A percentile compares a stretch with the other conserved stretches of the same genome.
Evolutionary conservation across 2,888 invertebrate species (phyloP).

Genomic region (Drosophila anceps): DNA sequence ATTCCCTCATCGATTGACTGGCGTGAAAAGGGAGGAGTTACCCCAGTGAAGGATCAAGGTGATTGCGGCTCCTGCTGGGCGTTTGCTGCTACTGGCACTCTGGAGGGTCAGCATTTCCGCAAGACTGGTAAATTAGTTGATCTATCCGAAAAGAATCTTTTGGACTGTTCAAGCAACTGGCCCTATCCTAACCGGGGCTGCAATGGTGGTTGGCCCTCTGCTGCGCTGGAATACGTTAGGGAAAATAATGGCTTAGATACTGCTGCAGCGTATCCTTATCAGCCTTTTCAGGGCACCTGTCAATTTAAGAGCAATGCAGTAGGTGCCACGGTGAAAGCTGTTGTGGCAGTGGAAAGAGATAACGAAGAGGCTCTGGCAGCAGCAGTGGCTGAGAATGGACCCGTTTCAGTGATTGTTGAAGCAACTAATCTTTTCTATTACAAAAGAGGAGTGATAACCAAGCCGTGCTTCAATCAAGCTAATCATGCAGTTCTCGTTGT

Average conservation of each 20-base stretch:
- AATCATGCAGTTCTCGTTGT: constrained; percentile 90
- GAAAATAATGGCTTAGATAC: constrained; percentile 94
- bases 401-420: constrained; percentile 94
- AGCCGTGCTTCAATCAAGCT: constrained; percentile 88
- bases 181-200: constrained; percentile 95
- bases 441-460: constrained; percentile 91
- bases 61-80: constrained; percentile 96
- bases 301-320: constrained; percentile 88
- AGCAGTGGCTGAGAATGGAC: constrained; percentile 93
- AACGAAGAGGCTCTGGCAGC: constrained; percentile 89
- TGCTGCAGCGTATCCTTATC: constrained; percentile 94
- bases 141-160: constrained; percentile 95
- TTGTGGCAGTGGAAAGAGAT: constrained; percentile 89
- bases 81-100: constrained; percentile 94
- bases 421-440: constrained; percentile 95
- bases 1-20: constrained; percentile 92
- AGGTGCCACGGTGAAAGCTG: constrained; percentile 92
- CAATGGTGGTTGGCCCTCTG: constrained; percentile 90
- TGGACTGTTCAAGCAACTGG: constrained; percentile 91
- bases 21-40: constrained; percentile 93
- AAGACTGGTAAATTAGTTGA: constrained; percentile 90
- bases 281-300: constrained; percentile 89
- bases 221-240: constrained; percentile 92
- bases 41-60: constrained; percentile 94
- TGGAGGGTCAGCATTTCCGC: constrained; percentile 95